Percentiles rank a stretch among this genome's conserved stretches.
Evolutionary conservation across 37 sponge, comb jelly and placozoan species (phyloP).

Genomic region (Aplysina aerophoba): DNA sequence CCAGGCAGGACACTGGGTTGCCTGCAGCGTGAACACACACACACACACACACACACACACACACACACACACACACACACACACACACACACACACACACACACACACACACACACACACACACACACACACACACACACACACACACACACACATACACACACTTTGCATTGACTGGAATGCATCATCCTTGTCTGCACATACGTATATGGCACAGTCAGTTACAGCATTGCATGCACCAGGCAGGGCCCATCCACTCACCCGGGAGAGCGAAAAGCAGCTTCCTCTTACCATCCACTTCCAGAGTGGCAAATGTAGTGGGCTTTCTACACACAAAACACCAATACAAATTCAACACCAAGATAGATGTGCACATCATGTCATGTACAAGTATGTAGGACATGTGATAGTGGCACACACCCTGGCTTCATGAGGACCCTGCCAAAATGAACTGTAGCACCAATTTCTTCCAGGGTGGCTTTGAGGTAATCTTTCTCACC

Average conservation of each 20-base stretch:
- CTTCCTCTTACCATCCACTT: conserved; percentile 53
- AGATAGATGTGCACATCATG: background rate
- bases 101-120: background rate
- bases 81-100: conserved; percentile 1
- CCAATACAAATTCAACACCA: background rate
- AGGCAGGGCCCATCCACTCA: too few relatives aligned
- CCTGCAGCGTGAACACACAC: conserved; percentile 43
- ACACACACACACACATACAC: background rate
- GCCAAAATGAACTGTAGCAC: conserved; percentile 90
- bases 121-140: background rate
- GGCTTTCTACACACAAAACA: conserved; percentile 76
- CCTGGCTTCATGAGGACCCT: conserved; percentile 97
- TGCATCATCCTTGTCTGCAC: background rate
- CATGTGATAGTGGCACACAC: conserved; percentile 36
- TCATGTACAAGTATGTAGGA: background rate
- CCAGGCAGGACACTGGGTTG: conserved; percentile 95
- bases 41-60: background rate
- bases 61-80: background rate
- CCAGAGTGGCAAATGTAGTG: conserved; percentile 91
- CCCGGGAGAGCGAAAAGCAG: conserved; percentile 96
- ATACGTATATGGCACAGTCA: too few relatives aligned
- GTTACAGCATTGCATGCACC: too few relatives aligned
- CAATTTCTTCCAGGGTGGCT: conserved; percentile 77
- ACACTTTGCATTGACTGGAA: background rate
- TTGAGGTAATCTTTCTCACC: conserved; percentile 97